Evolutionary conservation across 2,113 vertebrate species (phyloP), one percentile per base, ranked within the genome.

Genomic region (Saccopteryx bilineata): DNA sequence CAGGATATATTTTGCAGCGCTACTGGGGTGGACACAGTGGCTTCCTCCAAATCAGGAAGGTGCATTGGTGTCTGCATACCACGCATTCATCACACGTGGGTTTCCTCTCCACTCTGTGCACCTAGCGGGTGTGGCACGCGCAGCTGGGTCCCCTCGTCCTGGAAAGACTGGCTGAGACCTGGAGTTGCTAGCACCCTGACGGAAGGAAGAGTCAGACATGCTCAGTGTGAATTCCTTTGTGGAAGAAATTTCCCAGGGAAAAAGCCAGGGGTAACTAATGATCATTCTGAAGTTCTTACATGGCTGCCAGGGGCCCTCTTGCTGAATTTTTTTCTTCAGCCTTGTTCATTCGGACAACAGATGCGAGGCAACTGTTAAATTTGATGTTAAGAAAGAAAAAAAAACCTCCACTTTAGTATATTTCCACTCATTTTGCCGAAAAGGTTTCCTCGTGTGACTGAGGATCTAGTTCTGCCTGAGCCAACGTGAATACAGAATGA

Each of bases 1-100:
- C 33, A 33, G 39, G 50, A 39, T 71, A n/a, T 48, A 87, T 75
- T 96, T 94, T 91, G 31, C 63, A 63, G 72, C 58, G 65, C 88
- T 92, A 66, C 86, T 13, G 3, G 80, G 86, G 56, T 74, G 58
- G 66, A 75, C 28, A 33, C 19, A 18, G 10, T 28, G 24, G 14
- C 52, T 78, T 21, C 58, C n/a, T 88, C 23, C 75, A 28, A 74
- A 33, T 7, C 18, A 14, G 39, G 63, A 82, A 50, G 23, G 15
- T 80, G 52, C 5, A 9, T 7, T 5, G 13, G 50, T 85, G 46
- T 87, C 63, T 66, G 0, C 0, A 10, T 56, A 12, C 71, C n/a
- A 63, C 12, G 50, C 4, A 4, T 8, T 10, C 1, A 31, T 54
- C n/a, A 33, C 58, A 1, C 2, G 3, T 50, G 19, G 14, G 31